Evolutionary conservation across 1,140 invertebrate genomes (phyloP).

Genomic region (Trinorchestia longiramus): DNA sequence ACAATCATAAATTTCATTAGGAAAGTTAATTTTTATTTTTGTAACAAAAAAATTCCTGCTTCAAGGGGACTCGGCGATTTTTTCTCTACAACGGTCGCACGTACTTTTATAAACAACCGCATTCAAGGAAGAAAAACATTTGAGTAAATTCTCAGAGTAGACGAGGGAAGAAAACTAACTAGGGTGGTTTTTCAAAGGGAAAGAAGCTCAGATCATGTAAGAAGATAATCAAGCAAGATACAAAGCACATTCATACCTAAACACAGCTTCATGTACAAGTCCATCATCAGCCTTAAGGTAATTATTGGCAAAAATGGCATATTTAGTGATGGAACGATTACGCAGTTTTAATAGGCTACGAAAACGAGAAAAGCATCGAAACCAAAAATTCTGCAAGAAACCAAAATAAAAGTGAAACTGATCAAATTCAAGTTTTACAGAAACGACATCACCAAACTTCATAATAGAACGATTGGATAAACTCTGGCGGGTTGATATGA

Average conservation of each 20-base stretch:
- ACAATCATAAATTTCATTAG: background rate
- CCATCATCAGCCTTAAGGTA: conserved; percentile 17
- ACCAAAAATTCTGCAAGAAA: background rate
- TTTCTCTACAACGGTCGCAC: background rate
- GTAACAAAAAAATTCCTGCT: background rate
- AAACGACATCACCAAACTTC: too few relatives aligned
- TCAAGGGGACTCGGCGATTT: background rate
- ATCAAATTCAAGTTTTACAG: background rate
- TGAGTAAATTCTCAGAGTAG: background rate
- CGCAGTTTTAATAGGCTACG: background rate
- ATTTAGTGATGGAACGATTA: background rate
- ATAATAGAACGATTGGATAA: too few relatives aligned
- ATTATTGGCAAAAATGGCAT: conserved; percentile 22
- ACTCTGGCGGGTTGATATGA: too few relatives aligned
- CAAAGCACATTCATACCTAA: background rate
- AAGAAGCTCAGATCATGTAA: background rate
- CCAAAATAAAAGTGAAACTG: background rate
- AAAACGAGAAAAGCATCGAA: background rate
- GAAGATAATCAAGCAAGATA: background rate
- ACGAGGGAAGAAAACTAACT: background rate
- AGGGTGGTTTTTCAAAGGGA: background rate
- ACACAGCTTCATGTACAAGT: background rate
- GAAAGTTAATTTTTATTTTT: background rate
- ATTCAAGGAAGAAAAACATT: background rate
- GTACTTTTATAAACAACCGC: background rate